These are phyloP conservation scores for Gallinago paraguaiae DNA, from an alignment of 2,113 vertebrate genomes.

Conservation along the genomic window DNA sequence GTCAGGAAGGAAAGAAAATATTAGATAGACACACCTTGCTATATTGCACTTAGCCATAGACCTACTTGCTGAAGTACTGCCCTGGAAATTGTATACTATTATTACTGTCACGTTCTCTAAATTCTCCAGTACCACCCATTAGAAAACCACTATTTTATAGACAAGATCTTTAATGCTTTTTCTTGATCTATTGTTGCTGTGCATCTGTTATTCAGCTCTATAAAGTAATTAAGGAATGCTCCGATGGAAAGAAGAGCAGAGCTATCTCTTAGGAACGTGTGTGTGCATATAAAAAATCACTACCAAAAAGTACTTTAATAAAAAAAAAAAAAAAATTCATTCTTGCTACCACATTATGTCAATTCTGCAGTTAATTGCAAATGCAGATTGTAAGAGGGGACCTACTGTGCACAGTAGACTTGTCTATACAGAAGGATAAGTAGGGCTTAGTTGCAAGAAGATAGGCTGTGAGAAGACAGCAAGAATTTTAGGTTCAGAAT, in stretches of 20 bases:
- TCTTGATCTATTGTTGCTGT: constrained; percentile 9
- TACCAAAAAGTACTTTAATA: neutral
- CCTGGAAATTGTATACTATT: constrained; percentile 53
- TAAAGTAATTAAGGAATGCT: constrained; percentile 35
- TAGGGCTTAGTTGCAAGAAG: neutral
- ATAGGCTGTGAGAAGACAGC: neutral
- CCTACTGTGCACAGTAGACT: neutral
- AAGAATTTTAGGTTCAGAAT: neutral
- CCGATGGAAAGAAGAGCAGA: neutral
- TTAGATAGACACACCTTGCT: neutral
- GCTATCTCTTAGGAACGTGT: neutral
- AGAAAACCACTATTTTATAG: neutral
- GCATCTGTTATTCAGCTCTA: constrained; percentile 32
- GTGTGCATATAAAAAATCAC: constrained; percentile 1
- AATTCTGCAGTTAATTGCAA: constrained; percentile 22
- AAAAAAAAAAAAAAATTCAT: neutral
- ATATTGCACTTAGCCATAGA: neutral
- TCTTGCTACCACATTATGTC: neutral
- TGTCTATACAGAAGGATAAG: neutral
- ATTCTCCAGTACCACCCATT: neutral
- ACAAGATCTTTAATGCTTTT: neutral
- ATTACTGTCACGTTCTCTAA: constrained; percentile 29
- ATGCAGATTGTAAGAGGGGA: neutral
- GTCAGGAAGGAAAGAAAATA: neutral
- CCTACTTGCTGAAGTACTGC: constrained; percentile 1